Evolutionary conservation across 2,797 vertebrate genomes (phyloP), one percentile per base, ranked within the genome.

Genomic region (Sebastes hubbsi): DNA sequence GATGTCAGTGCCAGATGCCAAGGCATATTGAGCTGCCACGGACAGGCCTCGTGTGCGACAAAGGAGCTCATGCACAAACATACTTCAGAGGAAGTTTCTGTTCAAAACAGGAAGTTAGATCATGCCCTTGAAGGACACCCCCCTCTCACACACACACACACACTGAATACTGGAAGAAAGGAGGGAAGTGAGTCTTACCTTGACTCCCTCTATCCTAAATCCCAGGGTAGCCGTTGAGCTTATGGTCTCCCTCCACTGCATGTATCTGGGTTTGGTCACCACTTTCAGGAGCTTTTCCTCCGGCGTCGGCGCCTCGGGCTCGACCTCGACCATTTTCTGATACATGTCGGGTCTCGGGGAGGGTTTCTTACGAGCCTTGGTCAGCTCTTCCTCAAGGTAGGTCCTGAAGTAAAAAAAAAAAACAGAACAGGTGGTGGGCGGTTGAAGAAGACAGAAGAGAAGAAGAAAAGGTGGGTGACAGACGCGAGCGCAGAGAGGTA

Each of bases 161-260:
- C 59, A 72, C 14, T 62, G 18, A 79, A 60, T 5, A 32, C 34
- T 72, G 29, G 67, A 87, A 88, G 81, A 86, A 91, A 91, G 69
- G 32, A 64, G 60, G 84, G 83, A 89, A 89, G 89, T 70, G 49
- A 46, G 22, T 73, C 72, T 93, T 87, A 99, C 98, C 97, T 99
- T 99, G 93, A 99, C 98, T 81, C 99, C 99, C 85, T 99, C 98
- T 0, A 99, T 99, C 84, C 99, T 96, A 89, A 99, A 99, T 70
- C 98, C 99, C 22, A 99, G 94, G 0, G 97, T 99, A 82, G 98
- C 96, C 0, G 98, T 99, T 1, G 99, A 99, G 91, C 98, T 99
- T 88, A 99, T 98, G 72, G 98, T 99, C 93, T 99, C 99, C 5
- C 98, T 96, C 99, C 99, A 99, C 91, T 99, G 98, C 99, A 99